Base-by-base conservation (phyloP, 2,113 vertebrate species). In the Sakesphorus luctuosus region DNA sequence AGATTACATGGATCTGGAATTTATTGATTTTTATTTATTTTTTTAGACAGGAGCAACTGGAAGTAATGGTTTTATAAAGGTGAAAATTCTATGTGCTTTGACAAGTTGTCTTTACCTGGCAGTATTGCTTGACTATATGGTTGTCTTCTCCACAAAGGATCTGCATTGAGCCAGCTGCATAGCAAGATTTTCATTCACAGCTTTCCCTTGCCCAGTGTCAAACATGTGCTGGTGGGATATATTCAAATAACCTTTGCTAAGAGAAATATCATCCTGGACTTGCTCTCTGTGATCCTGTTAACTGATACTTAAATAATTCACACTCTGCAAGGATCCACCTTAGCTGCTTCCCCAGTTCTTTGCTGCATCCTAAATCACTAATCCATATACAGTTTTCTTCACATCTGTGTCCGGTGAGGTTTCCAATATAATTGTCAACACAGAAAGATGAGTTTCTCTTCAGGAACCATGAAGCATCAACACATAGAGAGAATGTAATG, bases 391-490 rank as follows among this genome's bases (percentile, higher is more conserved):
- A 24, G 14, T 63, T 68, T 62, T 16, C 53, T 81, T 92, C 95
- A 83, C 95, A 95, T 92, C 47, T 96, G 79, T 75, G 95, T 97
- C 91, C 94, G 94, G 87, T 40, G 36, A 90, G 31, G 55, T 78
- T 90, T 86, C 52, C 50, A 72, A 71, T 96, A 90, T 95, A 97
- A 96, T 85, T 81, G 79, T 84, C 50, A 38, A 52, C 29, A 29
- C 84, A 96, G 94, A 97, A n/a, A 92, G 95, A 96, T 87, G 90
- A 94, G 75, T 78, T 97, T 96, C 87, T 78, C 10, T 76, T 96
- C 81, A 84, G 89, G 62, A 93, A 58, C 44, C 82, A 89, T 0
- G 7, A 93, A 92, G 50, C 59, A 80, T 40, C 6, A 1, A 40
- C 49, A 47, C 82, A 68, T 49, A 33, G 29, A 77, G 67, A 87